Evolutionary conservation across 2,888 invertebrate species (phyloP).

Genomic region (Polylopha cassiicola): DNA sequence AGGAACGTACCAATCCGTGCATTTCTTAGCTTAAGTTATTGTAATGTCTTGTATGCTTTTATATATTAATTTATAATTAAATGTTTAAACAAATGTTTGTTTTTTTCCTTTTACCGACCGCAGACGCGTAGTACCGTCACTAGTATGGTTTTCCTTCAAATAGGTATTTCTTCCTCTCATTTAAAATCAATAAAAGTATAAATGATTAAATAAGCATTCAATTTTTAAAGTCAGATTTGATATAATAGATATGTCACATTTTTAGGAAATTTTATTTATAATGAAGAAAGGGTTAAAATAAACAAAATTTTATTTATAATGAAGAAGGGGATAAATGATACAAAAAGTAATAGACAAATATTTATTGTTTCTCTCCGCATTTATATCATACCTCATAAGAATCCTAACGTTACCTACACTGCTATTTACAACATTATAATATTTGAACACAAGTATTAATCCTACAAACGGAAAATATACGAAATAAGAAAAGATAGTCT

Average conservation of each 20-base stretch:
- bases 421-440: constrained; percentile 24
- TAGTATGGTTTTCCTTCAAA: too few species aligned
- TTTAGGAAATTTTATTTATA: too few species aligned
- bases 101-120: constrained; percentile 24
- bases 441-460: constrained; percentile 23
- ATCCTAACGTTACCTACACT: constrained; percentile 12
- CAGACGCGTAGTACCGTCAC: too few species aligned
- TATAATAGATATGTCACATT: too few species aligned
- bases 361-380: constrained; percentile 37
- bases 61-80: constrained; percentile 73
- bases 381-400: constrained; percentile 19
- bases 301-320: neutral
- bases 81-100: constrained; percentile 50
- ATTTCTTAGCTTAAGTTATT: constrained; percentile 70
- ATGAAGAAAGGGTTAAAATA: too few species aligned
- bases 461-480: too few species aligned
- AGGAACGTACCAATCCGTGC: constrained; percentile 71
- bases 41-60: constrained; percentile 66
- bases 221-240: too few species aligned
- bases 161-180: too few species aligned
- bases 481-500: too few species aligned
- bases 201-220: too few species aligned
- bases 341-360: constrained; percentile 41
- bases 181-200: too few species aligned
- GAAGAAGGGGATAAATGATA: constrained; percentile 20